Evolutionary conservation across 2,113 vertebrate species (phyloP).

Genomic region (Zapornia atra): DNA sequence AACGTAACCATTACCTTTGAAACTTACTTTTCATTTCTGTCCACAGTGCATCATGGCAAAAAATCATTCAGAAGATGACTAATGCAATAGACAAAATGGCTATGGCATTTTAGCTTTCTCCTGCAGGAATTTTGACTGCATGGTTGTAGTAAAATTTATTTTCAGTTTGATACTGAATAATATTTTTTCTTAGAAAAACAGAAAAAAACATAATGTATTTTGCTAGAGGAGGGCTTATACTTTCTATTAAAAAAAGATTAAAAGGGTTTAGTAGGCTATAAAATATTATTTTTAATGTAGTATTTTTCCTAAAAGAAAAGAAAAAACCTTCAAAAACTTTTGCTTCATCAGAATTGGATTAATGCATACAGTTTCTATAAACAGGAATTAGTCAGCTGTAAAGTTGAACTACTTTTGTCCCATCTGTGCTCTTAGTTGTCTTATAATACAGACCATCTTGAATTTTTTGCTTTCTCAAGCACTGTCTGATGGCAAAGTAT

Average conservation of each 20-base stretch:
- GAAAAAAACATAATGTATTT: accelerated
- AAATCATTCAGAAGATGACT: neutral
- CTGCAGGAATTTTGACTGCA: neutral
- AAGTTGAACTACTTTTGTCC: neutral
- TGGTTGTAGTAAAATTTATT: neutral
- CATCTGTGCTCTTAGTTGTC: neutral
- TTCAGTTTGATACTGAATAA: neutral
- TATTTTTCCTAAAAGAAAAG: neutral
- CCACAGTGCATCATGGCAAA: neutral
- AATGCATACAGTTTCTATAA: neutral
- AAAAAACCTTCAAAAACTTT: neutral
- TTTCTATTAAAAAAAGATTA: neutral
- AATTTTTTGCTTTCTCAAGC: neutral
- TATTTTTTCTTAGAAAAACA: neutral
- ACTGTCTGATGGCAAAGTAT: neutral
- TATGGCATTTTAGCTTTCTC: neutral
- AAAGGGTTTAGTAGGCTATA: neutral
- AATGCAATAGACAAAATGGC: neutral
- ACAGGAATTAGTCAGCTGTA: neutral
- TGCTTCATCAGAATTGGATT: neutral
- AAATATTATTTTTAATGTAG: neutral
- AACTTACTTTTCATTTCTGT: neutral
- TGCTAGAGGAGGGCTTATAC: neutral
- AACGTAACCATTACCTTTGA: neutral
- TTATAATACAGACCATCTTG: neutral